phyloP scores from a whole-genome alignment of 2,797 vertebrate genomes.

The Eutrigla gurnardus region DNA sequence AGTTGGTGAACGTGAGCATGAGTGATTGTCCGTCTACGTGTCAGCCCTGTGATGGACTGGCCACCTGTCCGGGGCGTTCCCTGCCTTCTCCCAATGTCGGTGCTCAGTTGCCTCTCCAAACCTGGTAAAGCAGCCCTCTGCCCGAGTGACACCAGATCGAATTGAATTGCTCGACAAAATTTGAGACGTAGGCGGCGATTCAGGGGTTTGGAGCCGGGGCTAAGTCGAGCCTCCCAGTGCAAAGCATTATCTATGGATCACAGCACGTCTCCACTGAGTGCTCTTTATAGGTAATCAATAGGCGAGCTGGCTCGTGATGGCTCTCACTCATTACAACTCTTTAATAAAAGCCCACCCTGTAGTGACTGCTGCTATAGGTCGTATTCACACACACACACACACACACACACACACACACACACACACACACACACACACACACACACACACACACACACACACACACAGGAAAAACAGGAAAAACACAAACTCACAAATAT shows the following conservation, averaged over 20 bases:
- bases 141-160: conserved; percentile 33
- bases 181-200: conserved; percentile 41
- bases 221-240: conserved; percentile 63
- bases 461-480: conserved; percentile 36
- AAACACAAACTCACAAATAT: conserved; percentile 45
- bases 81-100: no score
- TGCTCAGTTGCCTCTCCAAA: conserved; percentile 16
- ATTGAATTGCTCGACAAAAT: conserved; percentile 53
- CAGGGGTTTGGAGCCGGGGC: conserved; percentile 52
- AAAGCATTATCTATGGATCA: conserved; percentile 82
- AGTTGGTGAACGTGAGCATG: no score
- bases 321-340: conserved; percentile 83
- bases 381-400: conserved; percentile 55
- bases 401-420: conserved; percentile 17
- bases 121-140: conserved; percentile 22
- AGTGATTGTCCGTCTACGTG: no score
- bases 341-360: conserved; percentile 83
- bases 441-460: conserved; percentile 7
- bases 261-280: conserved; percentile 78
- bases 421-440: conserved; percentile 2
- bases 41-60: no score
- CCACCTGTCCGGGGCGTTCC: no score
- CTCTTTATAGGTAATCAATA: conserved; percentile 85
- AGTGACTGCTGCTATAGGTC: conserved; percentile 65
- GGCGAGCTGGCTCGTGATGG: conserved; percentile 77